A percentile compares a stretch with the other conserved stretches of the same genome.
Conservation (phyloP, 2,113 vertebrate species). For the Myocastor coypus region DNA sequence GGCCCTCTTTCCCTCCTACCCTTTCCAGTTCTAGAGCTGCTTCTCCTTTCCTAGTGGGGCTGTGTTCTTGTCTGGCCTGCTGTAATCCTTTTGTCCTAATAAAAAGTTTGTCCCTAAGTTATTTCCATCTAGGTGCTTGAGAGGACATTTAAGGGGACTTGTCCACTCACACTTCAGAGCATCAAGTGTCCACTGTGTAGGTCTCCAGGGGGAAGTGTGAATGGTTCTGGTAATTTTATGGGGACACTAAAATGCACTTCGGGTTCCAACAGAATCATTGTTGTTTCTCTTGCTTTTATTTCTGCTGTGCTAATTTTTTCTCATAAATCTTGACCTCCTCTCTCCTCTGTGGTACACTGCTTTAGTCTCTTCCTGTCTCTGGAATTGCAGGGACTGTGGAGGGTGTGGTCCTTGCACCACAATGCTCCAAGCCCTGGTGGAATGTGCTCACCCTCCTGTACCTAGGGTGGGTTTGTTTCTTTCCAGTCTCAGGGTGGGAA, state of each 20-base stretch:
- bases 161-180: background rate
- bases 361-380: background rate
- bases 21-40: background rate
- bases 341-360: background rate
- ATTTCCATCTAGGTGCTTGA: background rate
- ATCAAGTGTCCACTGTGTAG: background rate
- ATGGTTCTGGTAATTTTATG: background rate
- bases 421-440: background rate
- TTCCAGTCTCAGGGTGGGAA: background rate
- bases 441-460: background rate
- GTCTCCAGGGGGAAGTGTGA: background rate
- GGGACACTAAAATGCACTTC: slow-evolving; percentile 11
- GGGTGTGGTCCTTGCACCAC: background rate
- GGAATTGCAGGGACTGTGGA: background rate
- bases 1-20: background rate
- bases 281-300: slow-evolving; percentile 6
- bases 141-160: background rate
- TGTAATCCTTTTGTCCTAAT: background rate
- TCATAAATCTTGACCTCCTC: background rate
- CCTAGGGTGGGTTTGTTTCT: background rate
- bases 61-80: background rate
- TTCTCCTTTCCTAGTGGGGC: background rate
- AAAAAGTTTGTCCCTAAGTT: slow-evolving; percentile 21
- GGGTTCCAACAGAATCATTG: background rate
- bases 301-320: background rate